Conservation (phyloP, 2,113 vertebrate species). For the Myotis yumanensis region DNA sequence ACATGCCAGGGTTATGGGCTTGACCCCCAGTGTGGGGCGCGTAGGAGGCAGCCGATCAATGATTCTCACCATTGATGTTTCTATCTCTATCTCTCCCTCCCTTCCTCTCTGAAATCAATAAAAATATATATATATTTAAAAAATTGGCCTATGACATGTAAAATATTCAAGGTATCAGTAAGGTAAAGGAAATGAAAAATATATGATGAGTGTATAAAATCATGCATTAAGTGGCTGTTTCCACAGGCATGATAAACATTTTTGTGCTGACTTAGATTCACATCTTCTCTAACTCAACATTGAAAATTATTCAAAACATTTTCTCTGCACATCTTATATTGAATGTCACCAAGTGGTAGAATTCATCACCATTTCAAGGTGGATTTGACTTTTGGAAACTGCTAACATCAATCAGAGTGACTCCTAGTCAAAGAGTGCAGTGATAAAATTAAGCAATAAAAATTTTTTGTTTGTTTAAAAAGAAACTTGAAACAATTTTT, state of each 20-base stretch:
- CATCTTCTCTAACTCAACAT: neutral
- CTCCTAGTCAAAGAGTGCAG: neutral
- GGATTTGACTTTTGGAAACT: neutral
- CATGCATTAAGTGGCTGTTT: neutral
- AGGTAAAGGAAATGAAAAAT: neutral
- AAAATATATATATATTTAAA: no score
- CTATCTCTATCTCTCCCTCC: no score
- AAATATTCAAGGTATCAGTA: neutral
- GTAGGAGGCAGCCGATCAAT: no score
- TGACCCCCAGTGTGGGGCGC: no score
- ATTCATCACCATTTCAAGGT: neutral
- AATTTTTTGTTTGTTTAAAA: neutral
- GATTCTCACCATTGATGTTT: no score
- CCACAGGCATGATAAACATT: neutral
- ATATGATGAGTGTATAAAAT: neutral
- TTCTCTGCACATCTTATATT: neutral
- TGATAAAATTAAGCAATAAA: neutral
- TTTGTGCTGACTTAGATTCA: neutral
- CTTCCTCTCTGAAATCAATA: no score
- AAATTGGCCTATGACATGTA: neutral
- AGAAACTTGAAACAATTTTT: neutral
- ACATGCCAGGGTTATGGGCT: no score
- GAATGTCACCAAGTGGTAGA: neutral
- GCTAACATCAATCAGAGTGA: neutral
- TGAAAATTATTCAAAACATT: neutral